Evolutionary conservation across 2,888 invertebrate genomes (phyloP), one percentile per base, ranked within the genome.

Genomic region (Drosophila putrida): DNA sequence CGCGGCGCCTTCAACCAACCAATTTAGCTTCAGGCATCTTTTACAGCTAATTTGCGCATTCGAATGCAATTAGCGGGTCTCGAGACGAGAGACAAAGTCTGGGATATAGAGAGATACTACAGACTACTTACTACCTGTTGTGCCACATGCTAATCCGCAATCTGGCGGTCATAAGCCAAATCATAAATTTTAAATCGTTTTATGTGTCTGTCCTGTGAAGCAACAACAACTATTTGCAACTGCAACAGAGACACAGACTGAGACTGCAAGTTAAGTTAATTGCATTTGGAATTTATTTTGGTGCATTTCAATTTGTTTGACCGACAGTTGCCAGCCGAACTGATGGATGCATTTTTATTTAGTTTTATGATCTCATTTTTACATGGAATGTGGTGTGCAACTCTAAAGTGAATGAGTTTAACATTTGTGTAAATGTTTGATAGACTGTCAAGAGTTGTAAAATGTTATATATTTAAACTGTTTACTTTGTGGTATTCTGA

Each of bases 21-120:
- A 28, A 49, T 50, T 63, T 57, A 28, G n/a, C 9, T 31, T 38
- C 20, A 63, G 80, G 13, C 70, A 69, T 61, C 49, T 63, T 68
- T 44, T 59, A 43, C 60, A 68, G 44, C 61, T 66, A 70, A 79
- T 78, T 81, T 81, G 67, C 49, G 66, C 82, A 82, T 78, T 81
- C 70, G 46, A 78, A 73, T 70, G 78, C 74, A 81, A 78, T 78
- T 78, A 78, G 64, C 62, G 31, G 44, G 41, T 54, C 36, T 46
- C 41, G 55, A 20, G 11, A 20, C 41, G n/a, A n/a, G n/a, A n/a
- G n/a, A 5, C 33, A 15, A 13, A 28, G 33, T 15, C 43, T 28
- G 25, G 13, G 10, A 20, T 10, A 20, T 4, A 9, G 15, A 13
- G 5, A 9, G 15, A 13, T 13, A 28, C 41, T 38, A 20, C 20